Evolutionary conservation across 2,113 vertebrate genomes (phyloP), one percentile per base, ranked within the genome.

Genomic region (Hyperoodon ampullatus): DNA sequence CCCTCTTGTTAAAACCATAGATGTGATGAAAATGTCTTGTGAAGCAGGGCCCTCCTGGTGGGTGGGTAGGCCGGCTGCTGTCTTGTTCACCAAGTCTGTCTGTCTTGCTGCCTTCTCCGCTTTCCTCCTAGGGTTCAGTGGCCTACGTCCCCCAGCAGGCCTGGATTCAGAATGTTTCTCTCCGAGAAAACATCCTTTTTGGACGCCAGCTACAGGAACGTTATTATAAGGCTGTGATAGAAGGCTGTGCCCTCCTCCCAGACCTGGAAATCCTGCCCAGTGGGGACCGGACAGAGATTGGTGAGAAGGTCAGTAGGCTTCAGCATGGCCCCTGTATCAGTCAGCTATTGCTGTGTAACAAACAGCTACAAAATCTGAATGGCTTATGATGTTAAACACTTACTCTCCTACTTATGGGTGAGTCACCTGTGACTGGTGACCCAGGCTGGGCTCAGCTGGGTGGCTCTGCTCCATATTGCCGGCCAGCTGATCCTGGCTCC

Each of bases 101-200:
- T 77, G 50, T 83, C 75, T 50, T 35, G 19, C 53, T 8, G 0
- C 21, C 47, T 53, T 85, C 66, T 68, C n/a, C 24, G 0, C 2
- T 13, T 81, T 93, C 94, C 87, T n/a, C 35, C 4, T 94, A 99
- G 99, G 99, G 99, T 58, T 99, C 99, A 0, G 98, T 99, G 96
- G 99, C 99, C 72, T 99, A 99, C 0, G 99, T 99, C 78, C 98
- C 99, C 19, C 99, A 99, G 98, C 99, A 99, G 98, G 99, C 99
- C 33, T 99, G 99, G 99, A 99, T 99, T 97, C 99, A 99, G 98
- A 99, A 99, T 18, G 98, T 99, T 26, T 99, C 99, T 3, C 98
- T 99, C 88, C 98, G 98, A 96, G 99, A 99, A 68, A 99, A 99
- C 98, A 99, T 99, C 12, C 26, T 99, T 12, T 99, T 99, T 82